phyloP scores from a whole-genome alignment of 2,888 invertebrate genomes.

The Dendrolimus houi region DNA sequence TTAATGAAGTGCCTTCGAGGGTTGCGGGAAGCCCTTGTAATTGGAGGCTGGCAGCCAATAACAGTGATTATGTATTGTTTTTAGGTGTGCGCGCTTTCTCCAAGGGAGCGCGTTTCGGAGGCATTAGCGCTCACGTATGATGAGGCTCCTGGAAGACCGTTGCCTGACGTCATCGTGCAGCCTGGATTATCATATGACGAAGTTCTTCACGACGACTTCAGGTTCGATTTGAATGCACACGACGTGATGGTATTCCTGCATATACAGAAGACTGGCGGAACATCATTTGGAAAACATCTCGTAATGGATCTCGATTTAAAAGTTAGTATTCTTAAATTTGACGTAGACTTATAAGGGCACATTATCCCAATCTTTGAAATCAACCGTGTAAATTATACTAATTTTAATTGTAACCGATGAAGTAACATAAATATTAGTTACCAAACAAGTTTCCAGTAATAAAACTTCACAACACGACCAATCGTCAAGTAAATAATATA shows the following conservation, averaged over 20 bases:
- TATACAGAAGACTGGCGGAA: conserved; percentile 99
- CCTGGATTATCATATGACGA: conserved; percentile 90
- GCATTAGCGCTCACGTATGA: conserved; percentile 64
- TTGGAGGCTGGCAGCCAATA: conserved; percentile 1
- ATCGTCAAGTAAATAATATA: no score
- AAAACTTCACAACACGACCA: no score
- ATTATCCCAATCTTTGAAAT: no score
- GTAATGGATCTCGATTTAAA: conserved; percentile 93
- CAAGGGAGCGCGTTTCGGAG: conserved; percentile 78
- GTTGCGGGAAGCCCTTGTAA: conserved; percentile 1
- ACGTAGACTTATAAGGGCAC: no score
- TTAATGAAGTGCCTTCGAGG: conserved; percentile 3
- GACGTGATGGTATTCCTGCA: conserved; percentile 98
- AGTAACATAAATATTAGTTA: no score
- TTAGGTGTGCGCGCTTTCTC: conserved; percentile 84
- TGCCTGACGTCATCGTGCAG: conserved; percentile 73
- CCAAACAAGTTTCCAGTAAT: no score
- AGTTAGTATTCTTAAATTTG: conserved; percentile 40
- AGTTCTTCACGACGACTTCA: conserved; percentile 89
- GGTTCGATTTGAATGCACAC: conserved; percentile 92
- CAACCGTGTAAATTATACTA: no score
- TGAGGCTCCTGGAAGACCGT: conserved; percentile 70
- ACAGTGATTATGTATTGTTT: conserved; percentile 1
- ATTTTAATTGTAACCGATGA: no score
- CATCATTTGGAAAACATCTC: conserved; percentile 96